Conservation (phyloP, 2,113 vertebrate genomes). For the Sprattus sprattus region DNA sequence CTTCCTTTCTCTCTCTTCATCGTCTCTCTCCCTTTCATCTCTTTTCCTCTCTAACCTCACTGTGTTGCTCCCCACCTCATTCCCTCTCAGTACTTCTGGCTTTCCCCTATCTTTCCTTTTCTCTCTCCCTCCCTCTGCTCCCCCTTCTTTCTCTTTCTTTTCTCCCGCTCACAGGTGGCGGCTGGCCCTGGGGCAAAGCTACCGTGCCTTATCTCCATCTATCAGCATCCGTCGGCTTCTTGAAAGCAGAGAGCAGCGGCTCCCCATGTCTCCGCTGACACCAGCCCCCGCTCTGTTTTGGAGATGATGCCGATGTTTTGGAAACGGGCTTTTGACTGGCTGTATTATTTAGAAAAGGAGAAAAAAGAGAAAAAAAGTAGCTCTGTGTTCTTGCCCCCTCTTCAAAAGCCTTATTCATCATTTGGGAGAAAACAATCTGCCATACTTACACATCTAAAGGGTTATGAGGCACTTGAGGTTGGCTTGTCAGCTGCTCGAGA, state of each 20-base stretch:
- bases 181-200: constrained; percentile 20
- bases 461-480: background rate
- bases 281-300: constrained; percentile 12
- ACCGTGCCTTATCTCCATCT: constrained; percentile 19
- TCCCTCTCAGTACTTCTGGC: background rate
- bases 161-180: background rate
- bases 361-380: background rate
- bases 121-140: background rate
- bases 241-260: constrained; percentile 31
- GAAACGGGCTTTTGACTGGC: constrained; percentile 31
- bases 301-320: constrained; percentile 45
- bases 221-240: constrained; percentile 27
- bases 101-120: background rate
- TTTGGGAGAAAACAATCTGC: background rate
- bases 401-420: constrained; percentile 5
- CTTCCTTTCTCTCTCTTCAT: background rate
- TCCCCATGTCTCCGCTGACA: background rate
- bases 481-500: background rate
- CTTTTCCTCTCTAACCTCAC: background rate
- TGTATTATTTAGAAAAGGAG: background rate
- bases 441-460: background rate
- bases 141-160: background rate
- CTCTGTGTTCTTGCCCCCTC: background rate
- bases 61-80: background rate
- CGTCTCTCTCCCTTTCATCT: background rate